These are phyloP conservation scores for Allobates femoralis DNA, from an alignment of 2,797 vertebrate genomes.

Conservation along the genomic window DNA sequence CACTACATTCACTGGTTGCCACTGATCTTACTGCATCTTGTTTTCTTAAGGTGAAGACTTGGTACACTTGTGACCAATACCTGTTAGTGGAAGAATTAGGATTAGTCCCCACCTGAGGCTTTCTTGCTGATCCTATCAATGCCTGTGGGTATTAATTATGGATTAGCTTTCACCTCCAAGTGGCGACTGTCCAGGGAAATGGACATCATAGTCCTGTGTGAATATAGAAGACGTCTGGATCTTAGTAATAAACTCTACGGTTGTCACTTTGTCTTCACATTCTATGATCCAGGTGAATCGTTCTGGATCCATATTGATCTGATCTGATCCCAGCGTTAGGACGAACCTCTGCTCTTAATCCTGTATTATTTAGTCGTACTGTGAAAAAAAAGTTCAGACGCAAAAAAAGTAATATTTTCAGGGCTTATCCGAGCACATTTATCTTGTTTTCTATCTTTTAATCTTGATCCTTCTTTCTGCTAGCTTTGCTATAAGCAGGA, in stretches of 20 bases:
- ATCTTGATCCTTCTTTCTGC: slow-evolving; percentile 55
- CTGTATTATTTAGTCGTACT: slow-evolving; percentile 35
- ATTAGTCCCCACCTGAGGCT: too few species aligned
- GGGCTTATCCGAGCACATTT: slow-evolving; percentile 48
- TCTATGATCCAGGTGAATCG: neutral
- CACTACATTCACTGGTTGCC: too few species aligned
- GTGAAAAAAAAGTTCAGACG: slow-evolving; percentile 37
- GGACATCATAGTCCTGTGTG: too few species aligned
- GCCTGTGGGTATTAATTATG: too few species aligned
- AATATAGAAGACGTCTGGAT: too few species aligned
- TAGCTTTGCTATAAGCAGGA: slow-evolving; percentile 43
- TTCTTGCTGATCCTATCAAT: too few species aligned
- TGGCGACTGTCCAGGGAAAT: too few species aligned
- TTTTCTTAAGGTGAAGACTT: too few species aligned
- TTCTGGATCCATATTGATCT: neutral
- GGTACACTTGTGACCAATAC: too few species aligned
- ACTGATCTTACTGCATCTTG: too few species aligned
- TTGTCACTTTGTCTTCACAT: neutral
- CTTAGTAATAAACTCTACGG: neutral
- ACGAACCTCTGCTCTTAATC: slow-evolving; percentile 24
- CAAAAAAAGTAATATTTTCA: slow-evolving; percentile 54
- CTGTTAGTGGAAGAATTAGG: too few species aligned
- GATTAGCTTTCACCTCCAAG: too few species aligned
- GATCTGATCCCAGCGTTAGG: neutral
- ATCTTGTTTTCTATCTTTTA: slow-evolving; percentile 57